These are phyloP conservation scores for Solea solea DNA, from an alignment of 2,113 vertebrate species.

Conservation along the genomic window DNA sequence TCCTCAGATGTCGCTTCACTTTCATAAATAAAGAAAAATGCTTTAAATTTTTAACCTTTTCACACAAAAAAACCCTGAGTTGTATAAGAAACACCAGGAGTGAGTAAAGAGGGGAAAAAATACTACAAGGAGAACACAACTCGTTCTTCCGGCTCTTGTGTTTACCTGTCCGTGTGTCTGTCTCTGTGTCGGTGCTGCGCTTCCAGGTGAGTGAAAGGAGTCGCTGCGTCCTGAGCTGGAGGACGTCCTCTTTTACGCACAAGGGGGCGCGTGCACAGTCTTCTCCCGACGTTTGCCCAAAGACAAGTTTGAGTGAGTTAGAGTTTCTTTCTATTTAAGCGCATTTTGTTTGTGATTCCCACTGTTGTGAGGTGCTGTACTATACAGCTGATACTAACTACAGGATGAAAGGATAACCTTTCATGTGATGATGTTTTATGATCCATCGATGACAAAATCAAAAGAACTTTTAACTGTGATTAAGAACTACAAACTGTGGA, in stretches of 20 bases:
- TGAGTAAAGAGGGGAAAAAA: background rate
- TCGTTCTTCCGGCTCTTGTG: conserved; percentile 77
- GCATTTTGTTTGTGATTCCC: no score
- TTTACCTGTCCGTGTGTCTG: conserved; percentile 61
- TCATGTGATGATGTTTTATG: no score
- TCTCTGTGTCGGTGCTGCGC: background rate
- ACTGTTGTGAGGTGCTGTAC: no score
- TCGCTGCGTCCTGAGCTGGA: background rate
- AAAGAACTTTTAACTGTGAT: no score
- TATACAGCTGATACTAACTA: no score
- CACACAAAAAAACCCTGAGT: background rate
- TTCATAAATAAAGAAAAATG: conserved; percentile 16
- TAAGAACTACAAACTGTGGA: no score
- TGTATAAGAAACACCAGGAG: background rate
- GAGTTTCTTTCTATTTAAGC: no score
- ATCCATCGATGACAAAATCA: no score
- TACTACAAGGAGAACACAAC: conserved; percentile 8
- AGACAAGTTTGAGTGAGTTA: no score
- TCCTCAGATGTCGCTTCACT: conserved; percentile 12
- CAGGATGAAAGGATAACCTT: no score
- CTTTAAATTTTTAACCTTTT: background rate
- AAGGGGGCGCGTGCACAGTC: background rate
- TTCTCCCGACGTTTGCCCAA: background rate
- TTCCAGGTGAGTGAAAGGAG: conserved; percentile 49
- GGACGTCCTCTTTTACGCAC: conserved; percentile 39